phyloP scores from a whole-genome alignment of 1,140 invertebrate species.

The Schlechtendalia chinensis region DNA sequence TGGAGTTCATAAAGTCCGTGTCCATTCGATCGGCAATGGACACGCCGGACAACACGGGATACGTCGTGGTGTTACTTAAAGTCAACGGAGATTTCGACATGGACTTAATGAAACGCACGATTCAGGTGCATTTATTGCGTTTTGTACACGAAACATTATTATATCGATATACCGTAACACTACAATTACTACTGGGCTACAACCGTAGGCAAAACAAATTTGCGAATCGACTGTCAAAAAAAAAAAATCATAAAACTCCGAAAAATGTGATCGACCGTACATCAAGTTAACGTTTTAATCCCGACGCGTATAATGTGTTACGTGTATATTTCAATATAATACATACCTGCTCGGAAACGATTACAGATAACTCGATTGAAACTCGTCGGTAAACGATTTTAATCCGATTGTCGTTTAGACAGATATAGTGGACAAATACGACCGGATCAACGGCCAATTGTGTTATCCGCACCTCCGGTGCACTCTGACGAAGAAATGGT shows the following conservation, averaged over 20 bases:
- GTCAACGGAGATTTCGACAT: constrained; percentile 60
- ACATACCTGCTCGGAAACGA: too few relatives aligned
- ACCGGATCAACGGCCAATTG: constrained; percentile 51
- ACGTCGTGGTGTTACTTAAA: constrained; percentile 66
- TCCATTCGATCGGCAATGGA: constrained; percentile 67
- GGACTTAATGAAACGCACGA: constrained; percentile 51
- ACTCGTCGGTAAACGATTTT: neutral
- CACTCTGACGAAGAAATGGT: constrained; percentile 64
- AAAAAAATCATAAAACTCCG: too few relatives aligned
- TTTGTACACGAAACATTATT: neutral
- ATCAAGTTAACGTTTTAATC: too few relatives aligned
- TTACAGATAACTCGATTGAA: too few relatives aligned
- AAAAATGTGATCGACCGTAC: too few relatives aligned
- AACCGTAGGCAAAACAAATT: too few relatives aligned
- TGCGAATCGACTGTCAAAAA: too few relatives aligned
- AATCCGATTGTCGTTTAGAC: constrained; percentile 51
- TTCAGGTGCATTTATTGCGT: constrained; percentile 47
- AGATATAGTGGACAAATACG: constrained; percentile 54
- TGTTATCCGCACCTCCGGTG: constrained; percentile 62
- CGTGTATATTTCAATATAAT: too few relatives aligned
- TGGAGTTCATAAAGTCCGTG: constrained; percentile 65
- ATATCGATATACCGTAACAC: too few relatives aligned
- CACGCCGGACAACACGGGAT: constrained; percentile 68
- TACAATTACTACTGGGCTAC: too few relatives aligned
- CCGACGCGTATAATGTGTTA: too few relatives aligned